Evolutionary conservation across 2,113 vertebrate genomes (phyloP), one percentile per base, ranked within the genome.

Genomic region (Eulacestoma nigropectus): DNA sequence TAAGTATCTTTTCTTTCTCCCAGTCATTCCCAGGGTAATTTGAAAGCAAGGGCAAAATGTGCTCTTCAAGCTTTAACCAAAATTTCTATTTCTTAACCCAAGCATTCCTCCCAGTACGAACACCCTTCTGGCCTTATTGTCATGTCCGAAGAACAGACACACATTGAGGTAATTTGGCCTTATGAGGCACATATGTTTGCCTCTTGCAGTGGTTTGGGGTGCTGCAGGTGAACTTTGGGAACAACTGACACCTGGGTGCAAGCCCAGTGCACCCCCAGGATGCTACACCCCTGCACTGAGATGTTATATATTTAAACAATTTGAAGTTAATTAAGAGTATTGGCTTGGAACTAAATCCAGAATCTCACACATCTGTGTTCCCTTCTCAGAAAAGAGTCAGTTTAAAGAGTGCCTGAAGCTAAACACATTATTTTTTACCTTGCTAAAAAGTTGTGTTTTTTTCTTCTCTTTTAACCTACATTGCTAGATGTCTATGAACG

Each of bases 281-380:
- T 52, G 41, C 84, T 50, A 4, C 75, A 95, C 72, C 50, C 35
- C 35, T 93, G 42, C 84, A 41, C 84, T 79, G 75, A 94, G 89
- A 89, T 73, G 92, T 89, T 96, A 95, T 93, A 95, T 94, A 90
- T 97, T 98, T 97, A 97, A 98, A 97, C 95, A 97, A 96, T 97
- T 97, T 97, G 97, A 97, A 98, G 97, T 98, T 98, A 98, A 98
- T 98, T 98, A 98, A 98, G 97, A 98, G 96, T 97, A 98, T 97
- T 97, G 97, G 96, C 97, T 98, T 97, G 97, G 98, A 98, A 98
- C 96, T 97, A 98, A 98, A 97, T 97, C 97, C 87, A 65, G 94
- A 95, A 80, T 97, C 95, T 97, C 94, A 92, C 94, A 95, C 97
- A 98, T 98, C 97, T 98, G 97, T 97, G 97, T 97, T 97, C 89